Evolutionary conservation across 2,797 vertebrate species (phyloP).

Genomic region (Eulemur mongoz): DNA sequence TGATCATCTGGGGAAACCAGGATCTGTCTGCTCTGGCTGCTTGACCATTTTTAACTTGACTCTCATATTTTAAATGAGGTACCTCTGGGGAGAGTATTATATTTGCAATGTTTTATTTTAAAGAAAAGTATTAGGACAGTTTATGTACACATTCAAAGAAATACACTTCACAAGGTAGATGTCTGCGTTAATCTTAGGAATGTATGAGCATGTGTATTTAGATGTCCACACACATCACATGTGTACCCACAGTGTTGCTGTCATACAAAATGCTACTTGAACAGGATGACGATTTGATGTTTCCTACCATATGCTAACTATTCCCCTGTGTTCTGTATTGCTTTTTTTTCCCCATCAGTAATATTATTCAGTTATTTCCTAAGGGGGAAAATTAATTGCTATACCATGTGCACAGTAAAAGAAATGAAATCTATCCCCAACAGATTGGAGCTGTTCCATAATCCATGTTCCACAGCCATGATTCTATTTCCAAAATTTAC

Average conservation of each 20-base stretch:
- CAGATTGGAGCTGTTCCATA: neutral
- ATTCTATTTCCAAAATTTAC: slow-evolving; percentile 28
- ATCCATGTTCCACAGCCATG: neutral
- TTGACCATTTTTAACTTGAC: neutral
- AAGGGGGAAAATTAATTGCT: neutral
- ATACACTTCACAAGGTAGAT: neutral
- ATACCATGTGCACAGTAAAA: neutral
- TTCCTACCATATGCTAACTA: neutral
- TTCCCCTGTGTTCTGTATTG: neutral
- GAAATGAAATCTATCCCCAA: neutral
- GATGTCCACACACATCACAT: neutral
- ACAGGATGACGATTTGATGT: neutral
- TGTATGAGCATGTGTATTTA: neutral
- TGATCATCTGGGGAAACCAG: neutral
- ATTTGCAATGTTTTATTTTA: slow-evolving; percentile 4
- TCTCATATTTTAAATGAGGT: neutral
- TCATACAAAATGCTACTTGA: neutral
- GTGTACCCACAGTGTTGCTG: neutral
- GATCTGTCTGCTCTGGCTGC: neutral
- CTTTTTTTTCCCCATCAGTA: neutral
- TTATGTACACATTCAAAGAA: neutral
- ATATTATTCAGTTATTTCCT: neutral
- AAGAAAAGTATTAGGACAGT: neutral
- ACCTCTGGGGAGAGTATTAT: neutral
- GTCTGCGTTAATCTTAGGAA: neutral